Evolutionary conservation across 2,888 invertebrate genomes (phyloP), one percentile per base, ranked within the genome.

Genomic region (Orgyia antiqua): DNA sequence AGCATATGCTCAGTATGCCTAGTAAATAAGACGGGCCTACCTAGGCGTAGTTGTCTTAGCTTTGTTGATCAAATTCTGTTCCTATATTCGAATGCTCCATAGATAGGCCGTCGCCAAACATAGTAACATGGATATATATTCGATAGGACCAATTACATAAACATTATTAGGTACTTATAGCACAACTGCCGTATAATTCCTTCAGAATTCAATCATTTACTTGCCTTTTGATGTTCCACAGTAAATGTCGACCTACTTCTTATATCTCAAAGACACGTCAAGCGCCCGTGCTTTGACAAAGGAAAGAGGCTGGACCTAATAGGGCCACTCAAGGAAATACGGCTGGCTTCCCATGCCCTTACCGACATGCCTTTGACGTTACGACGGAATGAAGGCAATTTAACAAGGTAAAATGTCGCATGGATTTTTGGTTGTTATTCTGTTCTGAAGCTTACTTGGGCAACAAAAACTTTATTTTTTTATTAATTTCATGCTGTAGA

Each of bases 231-330:
- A 82, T 73, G 68, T 77, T 38, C 54, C 51, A 62, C 62, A 55
- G 58, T 62, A 36, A 72, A 65, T 46, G 56, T 61, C 75, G 75
- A 69, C 76, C 78, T 72, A 79, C 68, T 76, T 77, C 68, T 63
- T 82, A 74, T 83, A 74, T 83, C 82, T 77, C 70, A 78, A 79
- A 82, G 83, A 83, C 79, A 77, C 66, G 75, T 68, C 68, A 64
- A 55, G 58, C 48, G 51, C 54, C 52, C 50, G 56, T 52, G 48
- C 50, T 55, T 62, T 59, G 68, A 82, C 82, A 82, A 80, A 83
- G 71, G 68, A 57, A 61, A 68, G 72, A 69, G 66, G 59, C 62
- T 70, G 74, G 68, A 68, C 75, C 68, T 82, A 83, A 83, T 83
- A 83, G 66, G 82, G 65, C 68, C 63, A 66, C 83, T 84, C 44